Evolutionary conservation across 2,797 vertebrate genomes (phyloP).

Genomic region (Clarias platycephalus): DNA sequence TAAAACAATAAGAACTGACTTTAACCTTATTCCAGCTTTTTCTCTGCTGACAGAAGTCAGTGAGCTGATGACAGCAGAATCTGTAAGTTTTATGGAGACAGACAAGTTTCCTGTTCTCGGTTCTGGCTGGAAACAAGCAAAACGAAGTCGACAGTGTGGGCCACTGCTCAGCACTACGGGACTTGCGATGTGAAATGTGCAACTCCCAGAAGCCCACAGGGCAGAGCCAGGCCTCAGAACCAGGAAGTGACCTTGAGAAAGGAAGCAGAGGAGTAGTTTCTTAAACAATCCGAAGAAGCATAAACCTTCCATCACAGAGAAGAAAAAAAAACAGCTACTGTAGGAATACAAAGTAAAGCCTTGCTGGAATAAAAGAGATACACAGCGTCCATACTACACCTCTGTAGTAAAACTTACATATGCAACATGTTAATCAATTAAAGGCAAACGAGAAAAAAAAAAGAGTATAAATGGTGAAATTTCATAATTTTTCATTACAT

Average conservation of each 20-base stretch:
- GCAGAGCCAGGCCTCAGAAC: constrained; percentile 68
- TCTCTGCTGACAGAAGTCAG: constrained; percentile 61
- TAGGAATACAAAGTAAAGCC: neutral
- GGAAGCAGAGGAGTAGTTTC: neutral
- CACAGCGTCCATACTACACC: too few species aligned
- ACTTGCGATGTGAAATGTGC: constrained; percentile 79
- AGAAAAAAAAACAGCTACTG: neutral
- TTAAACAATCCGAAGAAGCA: neutral
- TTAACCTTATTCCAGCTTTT: constrained; percentile 70
- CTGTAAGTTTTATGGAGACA: constrained; percentile 68
- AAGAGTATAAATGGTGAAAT: neutral
- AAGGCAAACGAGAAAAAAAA: neutral
- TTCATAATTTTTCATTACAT: neutral
- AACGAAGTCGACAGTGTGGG: constrained; percentile 72
- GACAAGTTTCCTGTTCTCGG: constrained; percentile 72
- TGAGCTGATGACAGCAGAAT: constrained; percentile 64
- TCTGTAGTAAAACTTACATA: neutral
- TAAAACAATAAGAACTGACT: neutral
- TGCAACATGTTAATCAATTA: neutral
- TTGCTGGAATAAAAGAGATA: neutral
- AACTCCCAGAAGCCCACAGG: constrained; percentile 66
- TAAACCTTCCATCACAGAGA: neutral
- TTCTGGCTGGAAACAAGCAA: constrained; percentile 74
- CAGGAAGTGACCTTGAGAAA: constrained; percentile 77
- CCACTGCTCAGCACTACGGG: constrained; percentile 74